These are phyloP conservation scores for Mus caroli DNA, from an alignment of 2,797 vertebrate species.

Conservation along the genomic window DNA sequence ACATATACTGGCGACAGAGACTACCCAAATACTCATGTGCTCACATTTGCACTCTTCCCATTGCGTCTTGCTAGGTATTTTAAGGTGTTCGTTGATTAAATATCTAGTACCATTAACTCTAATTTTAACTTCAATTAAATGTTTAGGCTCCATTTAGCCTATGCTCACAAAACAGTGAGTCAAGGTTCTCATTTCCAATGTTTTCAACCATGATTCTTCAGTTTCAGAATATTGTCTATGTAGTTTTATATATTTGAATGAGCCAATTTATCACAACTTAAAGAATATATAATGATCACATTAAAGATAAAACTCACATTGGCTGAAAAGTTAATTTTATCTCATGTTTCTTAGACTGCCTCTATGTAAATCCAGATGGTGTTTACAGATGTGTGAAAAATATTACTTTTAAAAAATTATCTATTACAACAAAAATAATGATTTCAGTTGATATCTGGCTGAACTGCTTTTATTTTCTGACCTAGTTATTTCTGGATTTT, in stretches of 20 bases:
- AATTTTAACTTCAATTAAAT: conserved; percentile 83
- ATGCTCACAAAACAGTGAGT: conserved; percentile 73
- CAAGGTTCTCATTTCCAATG: conserved; percentile 69
- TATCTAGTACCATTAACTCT: conserved; percentile 79
- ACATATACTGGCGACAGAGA: conserved; percentile 21
- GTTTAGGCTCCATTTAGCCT: conserved; percentile 81
- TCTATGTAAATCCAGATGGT: conserved; percentile 12
- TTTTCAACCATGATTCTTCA: conserved; percentile 62
- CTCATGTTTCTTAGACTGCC: neutral
- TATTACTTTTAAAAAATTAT: conserved; percentile 50
- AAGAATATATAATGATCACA: conserved; percentile 47
- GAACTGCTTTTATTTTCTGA: conserved; percentile 49
- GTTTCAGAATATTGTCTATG: conserved; percentile 49
- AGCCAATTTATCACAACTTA: conserved; percentile 36
- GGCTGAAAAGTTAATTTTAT: conserved; percentile 57
- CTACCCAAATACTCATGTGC: conserved; percentile 41
- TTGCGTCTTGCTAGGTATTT: conserved; percentile 63
- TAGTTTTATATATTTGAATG: conserved; percentile 8
- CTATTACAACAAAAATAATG: conserved; percentile 40
- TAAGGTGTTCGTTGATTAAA: conserved; percentile 79
- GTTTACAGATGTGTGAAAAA: neutral
- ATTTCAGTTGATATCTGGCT: conserved; percentile 47
- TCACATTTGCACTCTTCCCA: conserved; percentile 42
- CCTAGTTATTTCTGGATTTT: conserved; percentile 31
- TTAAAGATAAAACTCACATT: conserved; percentile 70